Conservation (phyloP, 2,113 vertebrate genomes). For the Rhinopomastus cyanomelas region DNA sequence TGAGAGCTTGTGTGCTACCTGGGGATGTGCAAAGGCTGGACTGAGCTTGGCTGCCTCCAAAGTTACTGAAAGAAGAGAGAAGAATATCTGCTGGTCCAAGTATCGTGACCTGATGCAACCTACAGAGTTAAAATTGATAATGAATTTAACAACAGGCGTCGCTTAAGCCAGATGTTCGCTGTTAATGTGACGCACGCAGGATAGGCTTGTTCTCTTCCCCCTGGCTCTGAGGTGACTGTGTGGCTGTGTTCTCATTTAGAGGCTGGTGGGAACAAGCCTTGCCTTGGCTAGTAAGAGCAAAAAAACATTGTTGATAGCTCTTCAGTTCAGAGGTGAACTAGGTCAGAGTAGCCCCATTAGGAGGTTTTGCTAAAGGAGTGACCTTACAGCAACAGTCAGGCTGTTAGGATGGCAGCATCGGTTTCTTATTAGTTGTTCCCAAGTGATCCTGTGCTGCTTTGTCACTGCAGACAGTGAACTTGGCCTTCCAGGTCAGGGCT, state of each 20-base stretch:
- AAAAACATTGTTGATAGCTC: neutral
- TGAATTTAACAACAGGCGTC: neutral
- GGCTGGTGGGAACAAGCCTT: neutral
- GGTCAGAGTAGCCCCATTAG: neutral
- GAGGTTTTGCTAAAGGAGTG: neutral
- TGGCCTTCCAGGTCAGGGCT: neutral
- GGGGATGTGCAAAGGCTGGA: neutral
- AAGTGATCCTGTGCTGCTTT: neutral
- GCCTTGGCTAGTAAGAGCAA: neutral
- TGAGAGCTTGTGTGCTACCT: accelerated
- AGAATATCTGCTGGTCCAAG: neutral
- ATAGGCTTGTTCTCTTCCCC: neutral
- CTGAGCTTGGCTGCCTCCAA: neutral
- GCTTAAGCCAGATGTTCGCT: neutral
- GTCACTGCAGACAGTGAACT: neutral
- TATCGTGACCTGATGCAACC: neutral
- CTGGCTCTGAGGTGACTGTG: neutral
- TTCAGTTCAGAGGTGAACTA: neutral
- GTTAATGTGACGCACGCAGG: neutral
- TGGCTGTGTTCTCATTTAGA: neutral
- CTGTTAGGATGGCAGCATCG: neutral
- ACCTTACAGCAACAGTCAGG: neutral
- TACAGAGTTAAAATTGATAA: neutral
- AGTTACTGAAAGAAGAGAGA: neutral
- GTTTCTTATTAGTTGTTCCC: neutral